Percentiles rank a stretch among this genome's conserved stretches.
phyloP scores from a whole-genome alignment of 2,113 vertebrate genomes.

The Tretioscincus oriximinensis region DNA sequence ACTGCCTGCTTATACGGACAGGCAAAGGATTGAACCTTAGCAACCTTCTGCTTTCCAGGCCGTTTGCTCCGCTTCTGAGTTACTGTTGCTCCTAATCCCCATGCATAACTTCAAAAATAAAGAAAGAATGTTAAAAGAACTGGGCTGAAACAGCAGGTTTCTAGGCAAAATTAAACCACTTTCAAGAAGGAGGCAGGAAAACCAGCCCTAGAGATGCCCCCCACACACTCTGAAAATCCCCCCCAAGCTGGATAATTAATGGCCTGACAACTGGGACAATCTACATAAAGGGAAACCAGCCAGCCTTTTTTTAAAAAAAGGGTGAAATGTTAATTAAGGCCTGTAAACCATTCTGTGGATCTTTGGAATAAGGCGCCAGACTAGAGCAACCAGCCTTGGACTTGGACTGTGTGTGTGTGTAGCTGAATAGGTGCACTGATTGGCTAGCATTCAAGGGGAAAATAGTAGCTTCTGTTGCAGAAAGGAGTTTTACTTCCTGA shows the following conservation, averaged over 20 bases:
- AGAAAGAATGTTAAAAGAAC: background rate
- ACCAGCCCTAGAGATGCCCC: background rate
- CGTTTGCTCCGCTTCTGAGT: too few relatives aligned
- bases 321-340: slow-evolving; percentile 37
- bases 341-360: slow-evolving; percentile 27
- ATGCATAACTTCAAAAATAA: background rate
- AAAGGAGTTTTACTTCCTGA: background rate
- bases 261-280: background rate
- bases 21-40: too few relatives aligned
- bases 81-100: too few relatives aligned
- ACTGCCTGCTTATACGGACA: too few relatives aligned
- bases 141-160: background rate
- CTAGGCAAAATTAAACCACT: background rate
- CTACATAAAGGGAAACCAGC: slow-evolving; percentile 14
- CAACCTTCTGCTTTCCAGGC: too few relatives aligned
- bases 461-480: background rate
- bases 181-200: background rate
- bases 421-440: too few relatives aligned
- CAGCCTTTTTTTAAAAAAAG: background rate
- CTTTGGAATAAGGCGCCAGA: slow-evolving; percentile 30
- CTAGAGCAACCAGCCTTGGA: slow-evolving; percentile 1
- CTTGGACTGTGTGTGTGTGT: too few relatives aligned
- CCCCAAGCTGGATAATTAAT: background rate
- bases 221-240: background rate
- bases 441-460: background rate